Conservation (phyloP, 2,113 vertebrate species). For the Oreochromis tanganicae region DNA sequence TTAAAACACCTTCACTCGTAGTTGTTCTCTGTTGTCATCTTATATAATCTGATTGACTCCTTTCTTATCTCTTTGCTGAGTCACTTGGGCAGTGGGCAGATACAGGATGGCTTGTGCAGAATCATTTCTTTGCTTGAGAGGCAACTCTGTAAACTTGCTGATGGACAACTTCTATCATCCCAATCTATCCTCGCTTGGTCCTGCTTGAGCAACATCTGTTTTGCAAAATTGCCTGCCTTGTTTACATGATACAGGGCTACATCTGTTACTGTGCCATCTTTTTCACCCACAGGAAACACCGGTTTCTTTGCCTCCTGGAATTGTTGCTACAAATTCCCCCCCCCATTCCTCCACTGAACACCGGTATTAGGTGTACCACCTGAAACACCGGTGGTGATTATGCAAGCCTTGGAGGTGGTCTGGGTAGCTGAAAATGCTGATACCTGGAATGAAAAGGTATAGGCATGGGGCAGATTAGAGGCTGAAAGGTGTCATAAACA, state of each 20-base stretch:
- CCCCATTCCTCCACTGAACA: not conserved
- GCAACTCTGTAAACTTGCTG: not conserved
- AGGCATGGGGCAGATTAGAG: not conserved
- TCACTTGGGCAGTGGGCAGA: not conserved
- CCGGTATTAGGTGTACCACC: not conserved
- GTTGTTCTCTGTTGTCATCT: not conserved
- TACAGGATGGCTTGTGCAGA: not conserved
- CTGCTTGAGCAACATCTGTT: not conserved
- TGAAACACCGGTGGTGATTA: conserved; percentile 2
- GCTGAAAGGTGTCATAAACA: not conserved
- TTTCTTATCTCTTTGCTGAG: not conserved
- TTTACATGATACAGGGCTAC: not conserved
- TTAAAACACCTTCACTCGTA: not conserved
- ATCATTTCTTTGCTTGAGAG: not conserved
- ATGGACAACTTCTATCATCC: not conserved
- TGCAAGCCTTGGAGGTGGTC: not conserved
- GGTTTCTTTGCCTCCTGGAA: not conserved
- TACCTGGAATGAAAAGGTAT: not conserved
- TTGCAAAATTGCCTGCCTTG: not conserved
- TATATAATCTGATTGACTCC: not conserved
- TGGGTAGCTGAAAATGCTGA: not conserved
- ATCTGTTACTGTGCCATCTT: not conserved
- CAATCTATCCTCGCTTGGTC: not conserved
- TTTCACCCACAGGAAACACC: not conserved
- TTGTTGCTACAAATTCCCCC: not conserved